These are phyloP conservation scores for Bombus superbus DNA, from an alignment of 1,140 invertebrate species.

Conservation along the genomic window DNA sequence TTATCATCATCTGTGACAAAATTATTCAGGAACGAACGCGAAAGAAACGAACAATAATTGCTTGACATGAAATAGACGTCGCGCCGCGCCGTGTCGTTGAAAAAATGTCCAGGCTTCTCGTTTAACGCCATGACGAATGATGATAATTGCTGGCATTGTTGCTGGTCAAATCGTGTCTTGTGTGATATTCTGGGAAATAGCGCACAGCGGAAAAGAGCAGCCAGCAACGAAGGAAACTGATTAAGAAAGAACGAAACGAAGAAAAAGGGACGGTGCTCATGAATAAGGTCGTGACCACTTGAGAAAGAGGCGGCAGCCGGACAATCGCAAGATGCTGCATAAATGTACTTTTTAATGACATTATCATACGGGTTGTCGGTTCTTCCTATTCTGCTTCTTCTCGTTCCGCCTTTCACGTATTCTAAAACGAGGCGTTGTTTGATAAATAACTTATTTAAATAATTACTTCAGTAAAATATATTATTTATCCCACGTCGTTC, in stretches of 20 bases:
- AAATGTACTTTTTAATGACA: constrained; percentile 27
- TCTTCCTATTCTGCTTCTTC: neutral
- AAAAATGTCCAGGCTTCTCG: constrained; percentile 15
- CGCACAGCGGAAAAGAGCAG: neutral
- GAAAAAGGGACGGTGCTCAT: neutral
- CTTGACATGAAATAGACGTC: constrained; percentile 25
- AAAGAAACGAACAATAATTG: constrained; percentile 23
- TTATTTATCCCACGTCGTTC: neutral
- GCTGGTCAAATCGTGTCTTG: constrained; percentile 3
- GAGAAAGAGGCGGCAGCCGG: neutral
- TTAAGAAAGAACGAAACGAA: neutral
- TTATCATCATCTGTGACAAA: too few species aligned
- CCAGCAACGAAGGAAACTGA: neutral
- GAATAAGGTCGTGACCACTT: neutral
- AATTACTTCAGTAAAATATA: neutral
- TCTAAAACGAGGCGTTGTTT: neutral
- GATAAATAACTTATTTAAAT: neutral
- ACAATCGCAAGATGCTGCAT: neutral
- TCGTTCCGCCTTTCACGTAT: neutral
- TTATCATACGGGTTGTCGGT: neutral
- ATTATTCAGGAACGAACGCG: too few species aligned
- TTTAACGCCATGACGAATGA: constrained; percentile 41
- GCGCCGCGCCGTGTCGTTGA: constrained; percentile 1
- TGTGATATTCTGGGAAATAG: neutral
- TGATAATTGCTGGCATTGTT: constrained; percentile 30